Evolutionary conservation across 2,888 invertebrate species (phyloP).

Genomic region (Sinelater perroti): DNA sequence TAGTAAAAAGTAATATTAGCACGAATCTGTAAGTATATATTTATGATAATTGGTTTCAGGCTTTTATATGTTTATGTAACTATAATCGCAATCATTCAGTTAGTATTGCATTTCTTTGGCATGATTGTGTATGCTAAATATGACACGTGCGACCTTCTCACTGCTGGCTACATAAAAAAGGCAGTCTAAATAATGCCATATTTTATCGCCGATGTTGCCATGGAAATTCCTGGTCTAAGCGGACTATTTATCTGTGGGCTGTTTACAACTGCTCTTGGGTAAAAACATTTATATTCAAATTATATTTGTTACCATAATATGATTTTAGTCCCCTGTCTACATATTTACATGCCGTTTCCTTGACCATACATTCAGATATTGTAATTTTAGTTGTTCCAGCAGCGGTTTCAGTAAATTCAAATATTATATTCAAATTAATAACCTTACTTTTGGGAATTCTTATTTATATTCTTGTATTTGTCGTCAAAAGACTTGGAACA

Average conservation of each 20-base stretch:
- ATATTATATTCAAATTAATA: slow-evolving; percentile 67
- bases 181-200: slow-evolving; percentile 69
- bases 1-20: slow-evolving; percentile 63
- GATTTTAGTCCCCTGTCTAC: slow-evolving; percentile 68
- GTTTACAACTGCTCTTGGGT: slow-evolving; percentile 74
- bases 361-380: slow-evolving; percentile 72
- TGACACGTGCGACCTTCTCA: slow-evolving; percentile 69
- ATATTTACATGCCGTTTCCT: slow-evolving; percentile 70
- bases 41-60: no score
- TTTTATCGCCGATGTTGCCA: slow-evolving; percentile 73
- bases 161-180: slow-evolving; percentile 64
- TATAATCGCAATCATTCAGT: not conserved
- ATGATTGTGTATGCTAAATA: slow-evolving; percentile 70
- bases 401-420: slow-evolving; percentile 64
- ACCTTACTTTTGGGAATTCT: slow-evolving; percentile 64
- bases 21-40: no score
- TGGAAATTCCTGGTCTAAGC: slow-evolving; percentile 71
- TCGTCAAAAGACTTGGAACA: slow-evolving; percentile 69
- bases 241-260: slow-evolving; percentile 79
- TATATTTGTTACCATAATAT: no score
- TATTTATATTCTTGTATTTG: slow-evolving; percentile 64
- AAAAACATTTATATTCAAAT: no score
- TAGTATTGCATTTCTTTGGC: no score
- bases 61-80: not conserved
- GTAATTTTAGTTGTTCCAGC: slow-evolving; percentile 64